Base-by-base conservation (phyloP, 2,797 vertebrate genomes). In the Urocyon cinereoargenteus region DNA sequence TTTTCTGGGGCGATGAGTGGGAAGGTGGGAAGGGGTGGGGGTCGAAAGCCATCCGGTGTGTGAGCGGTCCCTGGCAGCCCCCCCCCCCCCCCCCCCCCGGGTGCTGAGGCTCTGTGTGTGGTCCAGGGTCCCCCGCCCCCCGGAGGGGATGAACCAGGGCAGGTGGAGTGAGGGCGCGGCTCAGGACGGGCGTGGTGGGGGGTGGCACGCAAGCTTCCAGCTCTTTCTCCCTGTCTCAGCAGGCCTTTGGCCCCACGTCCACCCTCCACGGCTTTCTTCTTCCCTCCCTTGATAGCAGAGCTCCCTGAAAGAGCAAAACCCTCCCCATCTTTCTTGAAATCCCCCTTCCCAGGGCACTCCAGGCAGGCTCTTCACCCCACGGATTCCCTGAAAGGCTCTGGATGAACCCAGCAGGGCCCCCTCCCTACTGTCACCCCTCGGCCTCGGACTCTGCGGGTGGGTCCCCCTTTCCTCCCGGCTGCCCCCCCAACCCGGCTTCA, bases 11-110 rank as follows among this genome's bases (percentile, higher is more conserved):
- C 0, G 10, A 34, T 53, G 14, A 36, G 12, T 4, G 51, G 77
- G 87, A 40, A 77, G 72, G 89, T 59, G 78, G 55, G 28, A 40
- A 77, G 72, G 89, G 53, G 78, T 49, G 28, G 28, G 6, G 2
- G 22, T 22, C 2, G 3, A 2, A 26, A 0, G 24, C 13, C 13
- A 59, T 7, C 21, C 55, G 61, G 77, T 81, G 45, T 11, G 0
- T 0, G 0, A 0, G 73, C 55, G 6, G 2, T 8, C 61, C 62
- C 12, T 0, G 0, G 8, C 12, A 2, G 10, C 40, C 0, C 31
- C 2, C 31, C 31, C 11, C 53, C 31, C 15, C 5, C 4, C 28
- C n/a, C n/a, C n/a, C n/a, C 40, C 40, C 16, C 1, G 15, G 19
- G 64, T 18, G 64, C 64, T 19, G 10, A 28, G 51, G 53, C 26